Conservation (phyloP, 2,113 vertebrate genomes). For the Larimichthys polyactis region DNA sequence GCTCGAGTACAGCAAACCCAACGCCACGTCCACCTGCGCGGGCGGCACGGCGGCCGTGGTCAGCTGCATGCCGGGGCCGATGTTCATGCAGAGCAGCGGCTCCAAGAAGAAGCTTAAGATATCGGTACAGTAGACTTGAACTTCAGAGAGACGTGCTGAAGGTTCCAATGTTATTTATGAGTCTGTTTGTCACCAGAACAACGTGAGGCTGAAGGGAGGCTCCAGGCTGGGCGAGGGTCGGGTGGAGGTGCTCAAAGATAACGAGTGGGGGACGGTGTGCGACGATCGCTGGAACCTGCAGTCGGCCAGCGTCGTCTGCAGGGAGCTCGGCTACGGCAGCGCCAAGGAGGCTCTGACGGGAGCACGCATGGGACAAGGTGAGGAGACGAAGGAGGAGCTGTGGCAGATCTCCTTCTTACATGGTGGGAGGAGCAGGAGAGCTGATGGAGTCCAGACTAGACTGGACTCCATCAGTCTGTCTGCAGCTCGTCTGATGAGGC, state of each 20-base stretch:
- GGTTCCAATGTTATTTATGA: too few relatives aligned
- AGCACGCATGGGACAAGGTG: conserved; percentile 96
- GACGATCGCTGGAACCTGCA: conserved; percentile 94
- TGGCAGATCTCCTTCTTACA: too few relatives aligned
- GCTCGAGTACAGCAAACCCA: conserved; percentile 89
- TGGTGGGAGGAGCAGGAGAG: too few relatives aligned
- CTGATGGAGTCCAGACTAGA: background rate
- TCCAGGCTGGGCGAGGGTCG: conserved; percentile 91
- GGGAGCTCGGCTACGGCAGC: conserved; percentile 95
- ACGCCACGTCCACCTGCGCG: conserved; percentile 82
- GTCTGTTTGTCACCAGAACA: conserved; percentile 74
- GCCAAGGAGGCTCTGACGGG: conserved; percentile 94
- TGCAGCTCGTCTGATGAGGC: background rate
- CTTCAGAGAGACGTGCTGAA: too few relatives aligned
- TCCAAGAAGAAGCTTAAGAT: conserved; percentile 87
- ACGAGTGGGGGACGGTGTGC: conserved; percentile 95
- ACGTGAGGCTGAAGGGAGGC: conserved; percentile 91
- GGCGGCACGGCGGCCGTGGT: conserved; percentile 88
- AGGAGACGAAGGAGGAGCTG: conserved; percentile 1
- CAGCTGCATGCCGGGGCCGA: conserved; percentile 90
- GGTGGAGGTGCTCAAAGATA: conserved; percentile 90
- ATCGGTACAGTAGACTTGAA: conserved; percentile 68
- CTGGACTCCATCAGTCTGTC: background rate
- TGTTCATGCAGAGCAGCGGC: conserved; percentile 76
- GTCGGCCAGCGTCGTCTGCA: conserved; percentile 95